Evolutionary conservation across 2,113 vertebrate genomes (phyloP).

Genomic region (Sprattus sprattus): DNA sequence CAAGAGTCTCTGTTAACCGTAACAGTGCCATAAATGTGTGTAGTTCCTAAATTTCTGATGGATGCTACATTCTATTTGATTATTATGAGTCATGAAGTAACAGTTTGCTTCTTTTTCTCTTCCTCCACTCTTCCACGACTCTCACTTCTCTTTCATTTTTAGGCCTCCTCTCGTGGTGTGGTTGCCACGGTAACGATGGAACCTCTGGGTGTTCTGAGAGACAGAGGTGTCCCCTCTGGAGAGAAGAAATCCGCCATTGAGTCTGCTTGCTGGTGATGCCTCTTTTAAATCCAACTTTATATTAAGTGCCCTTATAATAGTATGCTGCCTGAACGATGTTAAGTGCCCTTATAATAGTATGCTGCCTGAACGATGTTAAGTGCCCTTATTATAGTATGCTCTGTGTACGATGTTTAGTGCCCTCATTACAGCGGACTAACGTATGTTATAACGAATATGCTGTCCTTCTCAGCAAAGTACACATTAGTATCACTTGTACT

Average conservation of each 20-base stretch:
- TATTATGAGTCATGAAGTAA: not conserved
- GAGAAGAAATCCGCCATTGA: not conserved
- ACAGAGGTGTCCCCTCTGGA: not conserved
- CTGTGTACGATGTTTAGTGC: no score
- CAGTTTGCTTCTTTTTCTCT: not conserved
- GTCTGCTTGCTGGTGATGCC: not conserved
- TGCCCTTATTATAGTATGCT: not conserved
- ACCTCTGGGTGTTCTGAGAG: not conserved
- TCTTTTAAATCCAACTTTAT: not conserved
- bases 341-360: not conserved
- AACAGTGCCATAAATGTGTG: not conserved
- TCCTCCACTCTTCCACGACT: not conserved
- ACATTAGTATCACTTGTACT: not conserved
- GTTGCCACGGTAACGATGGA: not conserved
- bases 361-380: not conserved
- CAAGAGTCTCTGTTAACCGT: no score
- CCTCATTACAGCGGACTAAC: not conserved
- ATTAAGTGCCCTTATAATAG: not conserved
- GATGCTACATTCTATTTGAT: no score
- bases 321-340: no score
- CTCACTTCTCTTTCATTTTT: not conserved
- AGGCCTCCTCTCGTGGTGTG: not conserved
- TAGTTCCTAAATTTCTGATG: not conserved
- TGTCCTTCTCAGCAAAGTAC: not conserved
- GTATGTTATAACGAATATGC: not conserved